Base-by-base conservation (phyloP, 2,113 vertebrate species). In the Vidua chalybeata region DNA sequence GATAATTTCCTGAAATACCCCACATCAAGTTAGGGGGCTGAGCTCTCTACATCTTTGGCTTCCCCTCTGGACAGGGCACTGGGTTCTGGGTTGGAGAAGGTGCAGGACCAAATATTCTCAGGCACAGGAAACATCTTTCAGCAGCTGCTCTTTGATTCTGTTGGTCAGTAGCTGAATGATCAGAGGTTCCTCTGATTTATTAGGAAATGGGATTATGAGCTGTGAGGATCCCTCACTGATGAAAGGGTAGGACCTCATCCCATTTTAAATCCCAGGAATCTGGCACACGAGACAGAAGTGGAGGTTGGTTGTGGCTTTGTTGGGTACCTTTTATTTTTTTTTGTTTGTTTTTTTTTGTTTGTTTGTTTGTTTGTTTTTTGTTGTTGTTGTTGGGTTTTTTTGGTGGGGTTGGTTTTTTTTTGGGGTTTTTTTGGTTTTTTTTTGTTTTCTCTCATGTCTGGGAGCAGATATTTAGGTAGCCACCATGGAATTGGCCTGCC, bases 301-400 rank as follows among this genome's bases (percentile, higher is more conserved):
- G 58, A 58, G 4, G 3, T 6, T 79, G 37, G 5, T 48, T 64
- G 13, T 23, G 46, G 17, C 43, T 48, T 64, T 56, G 6, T 15
- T 7, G 2, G 23, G 3, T n/a, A 15, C 12, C 18, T 68, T 13
- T 33, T 15, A 5, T 16, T 63, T 58, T 16, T 1, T 58, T 31
- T 41, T 1, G 3, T 31, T 46, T 24, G 16, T 3, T 1, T 1
- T 37, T 11, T 56, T 48, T 27, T 14, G 15, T 21, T n/a, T n/a
- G n/a, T n/a, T n/a, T n/a, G n/a, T n/a, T n/a, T n/a, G n/a, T n/a
- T n/a, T n/a, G n/a, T n/a, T n/a, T n/a, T n/a, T n/a, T n/a, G n/a
- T n/a, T n/a, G n/a, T n/a, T n/a, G n/a, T n/a, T n/a, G n/a, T n/a
- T n/a, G n/a, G n/a, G 8, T 43, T 15, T 28, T 39, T 39, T 39